A percentile compares a stretch with the other conserved stretches of the same genome.
Evolutionary conservation across 2,888 invertebrate species (phyloP).

Genomic region (Chrysolina oricalcia): DNA sequence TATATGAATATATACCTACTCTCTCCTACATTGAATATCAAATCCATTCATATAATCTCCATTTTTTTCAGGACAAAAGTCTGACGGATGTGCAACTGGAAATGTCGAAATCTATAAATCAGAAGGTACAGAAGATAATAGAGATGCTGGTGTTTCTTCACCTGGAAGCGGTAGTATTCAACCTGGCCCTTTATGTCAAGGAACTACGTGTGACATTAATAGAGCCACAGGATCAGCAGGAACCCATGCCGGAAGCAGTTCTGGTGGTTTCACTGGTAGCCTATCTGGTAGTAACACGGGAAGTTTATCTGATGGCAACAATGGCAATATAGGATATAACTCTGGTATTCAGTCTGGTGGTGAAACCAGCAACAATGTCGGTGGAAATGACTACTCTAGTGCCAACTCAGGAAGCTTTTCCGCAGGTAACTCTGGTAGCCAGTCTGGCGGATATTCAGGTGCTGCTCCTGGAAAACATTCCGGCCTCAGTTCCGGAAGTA

Average conservation of each 20-base stretch:
- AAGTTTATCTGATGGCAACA: slow-evolving; percentile 24
- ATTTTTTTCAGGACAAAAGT: not conserved
- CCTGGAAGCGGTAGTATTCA: not conserved
- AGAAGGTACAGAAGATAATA: slow-evolving; percentile 33
- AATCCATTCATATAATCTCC: too few relatives aligned
- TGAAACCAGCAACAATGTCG: not conserved
- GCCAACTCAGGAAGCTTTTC: not conserved
- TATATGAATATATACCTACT: too few relatives aligned
- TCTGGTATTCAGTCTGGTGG: too few relatives aligned
- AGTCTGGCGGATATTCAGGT: not conserved
- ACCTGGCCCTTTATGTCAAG: slow-evolving; percentile 12
- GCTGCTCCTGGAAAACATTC: not conserved
- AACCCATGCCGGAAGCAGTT: slow-evolving; percentile 1
- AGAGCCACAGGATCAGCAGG: not conserved
- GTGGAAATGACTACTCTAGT: not conserved
- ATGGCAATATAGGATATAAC: not conserved
- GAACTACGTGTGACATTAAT: slow-evolving; percentile 1
- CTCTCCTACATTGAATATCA: too few relatives aligned
- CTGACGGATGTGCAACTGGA: slow-evolving; percentile 41
- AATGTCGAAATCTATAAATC: slow-evolving; percentile 48
- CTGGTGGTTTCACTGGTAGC: slow-evolving; percentile 3
- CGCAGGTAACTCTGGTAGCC: not conserved
- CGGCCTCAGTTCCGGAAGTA: not conserved
- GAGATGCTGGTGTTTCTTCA: not conserved
- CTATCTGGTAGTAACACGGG: slow-evolving; percentile 8